A percentile compares a stretch with the other conserved stretches of the same genome.
These are phyloP conservation scores for Bhutanitis thaidina DNA, from an alignment of 2,888 invertebrate species.

Conservation along the genomic window DNA sequence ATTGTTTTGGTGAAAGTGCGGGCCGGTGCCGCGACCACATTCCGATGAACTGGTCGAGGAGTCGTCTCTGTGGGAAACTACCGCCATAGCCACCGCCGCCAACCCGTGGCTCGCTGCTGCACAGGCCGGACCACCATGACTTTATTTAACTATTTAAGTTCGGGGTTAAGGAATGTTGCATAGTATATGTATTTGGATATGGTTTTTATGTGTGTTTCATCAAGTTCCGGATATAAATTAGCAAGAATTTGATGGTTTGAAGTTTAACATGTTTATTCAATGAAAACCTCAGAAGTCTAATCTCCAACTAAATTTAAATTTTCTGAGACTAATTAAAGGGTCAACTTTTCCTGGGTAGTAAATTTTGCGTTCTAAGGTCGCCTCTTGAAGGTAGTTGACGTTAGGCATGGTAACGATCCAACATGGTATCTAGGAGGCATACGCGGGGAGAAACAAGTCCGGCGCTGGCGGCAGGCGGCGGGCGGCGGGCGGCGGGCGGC, in stretches of 20 bases:
- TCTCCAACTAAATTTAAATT: too few species aligned
- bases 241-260: too few species aligned
- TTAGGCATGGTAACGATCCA: not conserved
- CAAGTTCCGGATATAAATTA: too few species aligned
- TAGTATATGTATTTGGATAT: not conserved
- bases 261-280: too few species aligned
- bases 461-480: constrained; percentile 9
- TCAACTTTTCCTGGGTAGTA: too few species aligned
- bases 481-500: too few species aligned
- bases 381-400: not conserved
- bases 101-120: constrained; percentile 50
- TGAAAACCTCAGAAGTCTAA: too few species aligned
- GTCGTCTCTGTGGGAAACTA: constrained; percentile 79
- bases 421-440: not conserved
- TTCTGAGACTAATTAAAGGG: too few species aligned
- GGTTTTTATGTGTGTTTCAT: too few species aligned
- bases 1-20: constrained; percentile 81
- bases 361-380: too few species aligned
- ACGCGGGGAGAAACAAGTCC: not conserved
- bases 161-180: constrained; percentile 9
- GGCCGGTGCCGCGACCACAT: constrained; percentile 77
- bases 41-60: constrained; percentile 77
- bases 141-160: constrained; percentile 24
- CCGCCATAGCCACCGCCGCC: constrained; percentile 62
- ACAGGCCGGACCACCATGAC: constrained; percentile 33